Base-by-base conservation (phyloP, 2,888 invertebrate species). In the Rutpela maculata region DNA sequence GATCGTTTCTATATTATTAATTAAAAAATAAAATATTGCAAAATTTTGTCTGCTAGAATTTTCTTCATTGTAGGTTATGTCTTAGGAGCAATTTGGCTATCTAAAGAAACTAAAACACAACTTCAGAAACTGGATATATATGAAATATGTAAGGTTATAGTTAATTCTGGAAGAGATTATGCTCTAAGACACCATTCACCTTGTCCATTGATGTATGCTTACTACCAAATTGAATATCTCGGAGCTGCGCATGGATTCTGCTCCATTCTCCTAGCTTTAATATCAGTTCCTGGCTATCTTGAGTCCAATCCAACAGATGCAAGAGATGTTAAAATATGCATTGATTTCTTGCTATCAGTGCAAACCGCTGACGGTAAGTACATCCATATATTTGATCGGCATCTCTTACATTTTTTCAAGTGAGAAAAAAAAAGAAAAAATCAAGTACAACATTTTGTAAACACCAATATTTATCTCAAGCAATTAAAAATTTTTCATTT, bases 201-300 rank as follows among this genome's bases (percentile, higher is more conserved):
- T 80, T 91, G 93, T 81, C 95, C 95, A 1, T 88, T 97, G 70
- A 96, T 97, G 96, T 97, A 94, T 86, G 91, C 94, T 26, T 96
- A 95, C 86, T 94, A 95, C 83, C 73, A 85, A 68, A 84, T 79
- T 93, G 93, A 95, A 87, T 95, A 95, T 87, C 89, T 95, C 38
- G 94, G 95, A 84, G 93, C 92, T n/a, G 93, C 93, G n/a, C 93
- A 93, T 85, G 95, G 95, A 0, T 84, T 95, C 0, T 92, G 92
- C 79, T 90, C 92, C 3, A 95, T 95, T 80, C 88, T 95, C 31
- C 94, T 93, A 85, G 92, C 93, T 89, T 85, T 95, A 38, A 87
- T 95, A 78, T 91, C 91, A 57, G 92, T 93, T 75, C 91, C 92
- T 22, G 92, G 92, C 7, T 94, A 93, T 86, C 86, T 86, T 67